phyloP scores from a whole-genome alignment of 2,797 vertebrate species.

The Hyperoplus lanceolatus region DNA sequence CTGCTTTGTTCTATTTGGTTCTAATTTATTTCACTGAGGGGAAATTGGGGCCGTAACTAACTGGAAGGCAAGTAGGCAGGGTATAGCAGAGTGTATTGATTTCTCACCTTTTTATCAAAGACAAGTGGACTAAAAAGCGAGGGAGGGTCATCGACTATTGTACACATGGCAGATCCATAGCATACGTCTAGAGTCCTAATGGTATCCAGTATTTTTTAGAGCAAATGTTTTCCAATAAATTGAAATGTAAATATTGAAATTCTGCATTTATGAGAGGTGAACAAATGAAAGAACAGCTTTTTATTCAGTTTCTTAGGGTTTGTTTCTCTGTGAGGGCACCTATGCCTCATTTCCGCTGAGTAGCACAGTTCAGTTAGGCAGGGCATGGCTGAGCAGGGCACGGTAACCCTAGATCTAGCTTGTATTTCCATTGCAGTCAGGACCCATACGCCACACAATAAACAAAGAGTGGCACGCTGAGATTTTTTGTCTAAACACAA shows the following conservation, averaged over 20 bases:
- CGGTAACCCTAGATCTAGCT: too few species aligned
- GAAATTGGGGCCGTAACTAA: constrained; percentile 78
- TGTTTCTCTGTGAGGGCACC: too few species aligned
- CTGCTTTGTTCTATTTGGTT: constrained; percentile 40
- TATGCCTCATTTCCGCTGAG: background rate
- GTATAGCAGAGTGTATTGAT: constrained; percentile 70
- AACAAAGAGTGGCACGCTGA: too few species aligned
- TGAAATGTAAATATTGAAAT: constrained; percentile 65
- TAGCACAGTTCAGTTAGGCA: too few species aligned
- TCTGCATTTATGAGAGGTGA: constrained; percentile 52
- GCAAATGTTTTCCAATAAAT: constrained; percentile 55
- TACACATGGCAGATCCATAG: constrained; percentile 48
- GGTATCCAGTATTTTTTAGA: constrained; percentile 79
- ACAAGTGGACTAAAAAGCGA: constrained; percentile 48
- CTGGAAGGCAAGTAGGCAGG: constrained; percentile 70
- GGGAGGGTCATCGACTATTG: constrained; percentile 10
- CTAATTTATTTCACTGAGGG: constrained; percentile 52
- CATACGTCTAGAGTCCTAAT: constrained; percentile 42
- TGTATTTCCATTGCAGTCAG: too few species aligned
- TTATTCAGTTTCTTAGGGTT: background rate
- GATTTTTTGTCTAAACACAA: too few species aligned
- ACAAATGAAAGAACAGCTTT: constrained; percentile 8
- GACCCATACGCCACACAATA: too few species aligned
- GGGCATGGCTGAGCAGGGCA: too few species aligned
- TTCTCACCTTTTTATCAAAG: constrained; percentile 65